Evolutionary conservation across 2,113 vertebrate species (phyloP), one percentile per base, ranked within the genome.

Genomic region (Anthoscopus minutus): DNA sequence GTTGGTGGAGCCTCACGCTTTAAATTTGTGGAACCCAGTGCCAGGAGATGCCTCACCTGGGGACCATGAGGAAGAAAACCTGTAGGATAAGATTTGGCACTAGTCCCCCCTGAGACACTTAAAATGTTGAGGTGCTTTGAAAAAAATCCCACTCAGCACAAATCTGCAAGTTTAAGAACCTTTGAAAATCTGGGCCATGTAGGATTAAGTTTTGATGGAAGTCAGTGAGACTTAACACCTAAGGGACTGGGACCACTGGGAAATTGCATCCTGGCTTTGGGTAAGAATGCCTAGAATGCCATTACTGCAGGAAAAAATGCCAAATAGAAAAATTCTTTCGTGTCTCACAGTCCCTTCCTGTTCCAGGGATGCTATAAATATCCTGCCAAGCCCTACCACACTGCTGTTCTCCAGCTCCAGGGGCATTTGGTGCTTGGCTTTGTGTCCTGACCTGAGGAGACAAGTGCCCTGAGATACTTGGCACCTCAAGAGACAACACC

Each of bases 21-120:
- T 7, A 40, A 28, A 3, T 54, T 45, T 4, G 31, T 37, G 70
- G 92, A 38, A 50, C 33, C 42, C 45, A 4, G 20, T 25, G 38
- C 64, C 60, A 45, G 51, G 71, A 87, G 96, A 88, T 94, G 76
- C 80, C 67, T 82, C 23, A 2, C 24, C 77, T 65, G 70, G 88
- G 53, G 40, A 74, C 40, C 45, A 22, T 2, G 3, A 82, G 61
- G 70, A 83, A 37, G 79, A 87, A 79, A 92, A 51, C 24, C 61
- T 14, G 16, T 54, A 72, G 93, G 87, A 67, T 91, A 42, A 95
- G 67, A 20, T 71, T 95, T 94, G 96, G 67, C 94, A 88, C 92
- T 47, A 4, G 58, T 62, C 8, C 27, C 91, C 74, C 87, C 56
- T n/a, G 92, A 66, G 95, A 53, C 33, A 2, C 40, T 92, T 96